These are phyloP conservation scores for Mantis religiosa DNA, from an alignment of 2,888 invertebrate species.

Conservation along the genomic window DNA sequence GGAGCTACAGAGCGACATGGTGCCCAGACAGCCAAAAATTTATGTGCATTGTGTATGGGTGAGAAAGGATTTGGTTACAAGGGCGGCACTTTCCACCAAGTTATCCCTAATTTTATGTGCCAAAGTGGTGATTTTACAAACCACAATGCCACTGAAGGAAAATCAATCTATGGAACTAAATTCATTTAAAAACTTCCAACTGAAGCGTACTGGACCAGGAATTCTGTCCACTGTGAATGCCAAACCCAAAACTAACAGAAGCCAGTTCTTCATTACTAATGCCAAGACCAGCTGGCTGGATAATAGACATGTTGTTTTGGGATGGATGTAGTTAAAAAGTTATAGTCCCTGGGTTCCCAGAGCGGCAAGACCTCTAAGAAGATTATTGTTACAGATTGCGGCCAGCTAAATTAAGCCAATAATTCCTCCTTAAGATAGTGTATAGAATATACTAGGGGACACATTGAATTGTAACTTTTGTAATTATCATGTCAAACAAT, in stretches of 20 bases:
- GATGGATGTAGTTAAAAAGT: slow-evolving; percentile 81
- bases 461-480: no score
- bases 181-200: slow-evolving; percentile 95
- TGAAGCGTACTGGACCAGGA: slow-evolving; percentile 82
- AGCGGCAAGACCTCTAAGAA: slow-evolving; percentile 81
- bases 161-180: slow-evolving; percentile 94
- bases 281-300: slow-evolving; percentile 92
- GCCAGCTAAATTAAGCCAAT: slow-evolving; percentile 54
- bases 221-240: slow-evolving; percentile 96
- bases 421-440: slow-evolving; percentile 6
- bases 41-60: slow-evolving; percentile 93
- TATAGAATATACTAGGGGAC: no score
- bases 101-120: slow-evolving; percentile 97
- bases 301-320: slow-evolving; percentile 94
- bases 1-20: slow-evolving; percentile 85
- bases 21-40: slow-evolving; percentile 94
- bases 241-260: slow-evolving; percentile 92
- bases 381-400: slow-evolving; percentile 74
- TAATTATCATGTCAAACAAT: no score
- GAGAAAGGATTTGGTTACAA: slow-evolving; percentile 94
- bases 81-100: slow-evolving; percentile 89
- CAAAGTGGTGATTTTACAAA: slow-evolving; percentile 95
- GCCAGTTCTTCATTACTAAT: slow-evolving; percentile 95
- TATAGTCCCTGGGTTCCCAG: slow-evolving; percentile 76
- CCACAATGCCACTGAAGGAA: slow-evolving; percentile 83